phyloP scores from a whole-genome alignment of 2,888 invertebrate genomes.

The Drosophila demipolita region DNA sequence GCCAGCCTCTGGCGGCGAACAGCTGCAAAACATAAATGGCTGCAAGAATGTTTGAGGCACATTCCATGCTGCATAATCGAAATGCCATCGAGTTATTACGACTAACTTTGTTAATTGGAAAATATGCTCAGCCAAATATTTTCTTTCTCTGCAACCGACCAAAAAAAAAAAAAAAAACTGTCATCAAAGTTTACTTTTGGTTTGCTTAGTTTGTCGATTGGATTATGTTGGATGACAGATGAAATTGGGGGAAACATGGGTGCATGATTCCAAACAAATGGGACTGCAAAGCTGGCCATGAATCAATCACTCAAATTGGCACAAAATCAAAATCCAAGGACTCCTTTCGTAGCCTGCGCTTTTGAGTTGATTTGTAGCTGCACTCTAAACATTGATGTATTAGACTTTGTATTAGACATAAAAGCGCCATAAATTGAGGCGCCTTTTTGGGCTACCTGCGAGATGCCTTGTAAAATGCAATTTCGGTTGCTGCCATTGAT shows the following conservation, averaged over 20 bases:
- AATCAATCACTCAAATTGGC: slow-evolving; percentile 42
- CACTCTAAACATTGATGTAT: slow-evolving; percentile 2
- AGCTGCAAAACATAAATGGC: slow-evolving; percentile 64
- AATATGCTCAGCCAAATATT: slow-evolving; percentile 67
- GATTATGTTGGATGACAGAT: slow-evolving; percentile 33
- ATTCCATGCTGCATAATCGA: slow-evolving; percentile 73
- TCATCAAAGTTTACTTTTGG: slow-evolving; percentile 2
- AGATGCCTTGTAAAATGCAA: slow-evolving; percentile 55
- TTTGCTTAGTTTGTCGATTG: slow-evolving; percentile 1
- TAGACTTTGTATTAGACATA: slow-evolving; percentile 54
- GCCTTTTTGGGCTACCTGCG: slow-evolving; percentile 16
- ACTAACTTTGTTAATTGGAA: slow-evolving; percentile 79
- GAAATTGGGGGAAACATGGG: not conserved
- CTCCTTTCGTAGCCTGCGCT: not conserved
- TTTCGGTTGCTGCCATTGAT: slow-evolving; percentile 44
- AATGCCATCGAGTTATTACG: slow-evolving; percentile 76
- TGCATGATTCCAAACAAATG: slow-evolving; percentile 35
- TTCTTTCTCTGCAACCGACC: slow-evolving; percentile 26
- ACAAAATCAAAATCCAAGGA: slow-evolving; percentile 38
- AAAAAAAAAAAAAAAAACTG: slow-evolving; percentile 4
- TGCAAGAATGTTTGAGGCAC: slow-evolving; percentile 63
- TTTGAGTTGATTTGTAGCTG: slow-evolving; percentile 27
- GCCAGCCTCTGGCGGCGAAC: not conserved
- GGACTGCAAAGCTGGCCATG: slow-evolving; percentile 13
- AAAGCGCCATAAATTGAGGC: slow-evolving; percentile 59